Percentiles rank a stretch among this genome's conserved stretches.
These are phyloP conservation scores for Tiliqua scincoides DNA, from an alignment of 2,113 vertebrate genomes.

Conservation along the genomic window DNA sequence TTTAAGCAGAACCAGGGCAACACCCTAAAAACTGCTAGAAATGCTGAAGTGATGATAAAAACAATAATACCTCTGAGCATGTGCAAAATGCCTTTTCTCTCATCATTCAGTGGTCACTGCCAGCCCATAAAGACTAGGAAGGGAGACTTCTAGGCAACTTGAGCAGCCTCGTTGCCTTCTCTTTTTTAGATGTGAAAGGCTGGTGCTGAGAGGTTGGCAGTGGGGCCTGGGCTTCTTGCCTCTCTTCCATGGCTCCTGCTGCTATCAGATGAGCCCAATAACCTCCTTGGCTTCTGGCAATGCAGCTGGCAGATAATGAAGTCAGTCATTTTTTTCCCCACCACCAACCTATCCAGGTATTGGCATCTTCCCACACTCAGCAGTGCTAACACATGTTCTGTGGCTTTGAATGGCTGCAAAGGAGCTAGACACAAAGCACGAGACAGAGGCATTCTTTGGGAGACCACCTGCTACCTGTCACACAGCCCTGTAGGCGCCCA, in stretches of 20 bases:
- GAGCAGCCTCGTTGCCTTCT: too few species aligned
- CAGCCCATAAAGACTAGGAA: not conserved
- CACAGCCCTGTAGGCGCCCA: not conserved
- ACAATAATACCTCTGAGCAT: not conserved
- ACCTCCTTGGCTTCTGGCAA: slow-evolving; percentile 8
- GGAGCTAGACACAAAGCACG: not conserved
- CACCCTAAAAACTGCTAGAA: too few species aligned
- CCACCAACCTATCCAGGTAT: not conserved
- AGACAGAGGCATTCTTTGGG: not conserved
- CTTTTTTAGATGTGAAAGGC: not conserved
- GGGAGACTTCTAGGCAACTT: not conserved
- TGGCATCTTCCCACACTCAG: not conserved
- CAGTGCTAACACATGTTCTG: not conserved
- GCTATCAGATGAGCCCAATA: not conserved
- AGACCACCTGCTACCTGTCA: slow-evolving; percentile 2
- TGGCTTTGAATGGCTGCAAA: not conserved
- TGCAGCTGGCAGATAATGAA: not conserved
- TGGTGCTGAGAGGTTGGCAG: not conserved
- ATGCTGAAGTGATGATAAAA: not conserved
- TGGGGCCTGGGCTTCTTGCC: not conserved
- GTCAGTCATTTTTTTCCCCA: too few species aligned
- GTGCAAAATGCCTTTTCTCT: not conserved
- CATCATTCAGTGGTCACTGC: not conserved
- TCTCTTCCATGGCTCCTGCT: not conserved
- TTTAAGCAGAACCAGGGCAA: too few species aligned